Evolutionary conservation across 2,113 vertebrate genomes (phyloP).

Genomic region (Phalacrocorax aristotelis): DNA sequence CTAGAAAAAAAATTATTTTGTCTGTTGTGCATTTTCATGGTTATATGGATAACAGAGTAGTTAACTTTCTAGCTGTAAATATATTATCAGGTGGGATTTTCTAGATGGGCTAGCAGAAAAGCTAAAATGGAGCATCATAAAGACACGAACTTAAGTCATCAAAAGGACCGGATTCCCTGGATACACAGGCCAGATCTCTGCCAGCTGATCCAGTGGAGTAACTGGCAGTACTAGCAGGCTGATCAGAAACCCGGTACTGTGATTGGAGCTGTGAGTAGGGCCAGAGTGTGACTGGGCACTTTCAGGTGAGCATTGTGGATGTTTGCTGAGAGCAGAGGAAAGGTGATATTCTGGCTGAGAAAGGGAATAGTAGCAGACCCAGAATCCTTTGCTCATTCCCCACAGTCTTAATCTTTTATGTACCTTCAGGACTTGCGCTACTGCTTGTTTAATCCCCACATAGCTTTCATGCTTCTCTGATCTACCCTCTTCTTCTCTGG

Average conservation of each 20-base stretch:
- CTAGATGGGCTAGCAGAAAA: background rate
- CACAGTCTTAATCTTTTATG: background rate
- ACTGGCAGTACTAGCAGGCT: background rate
- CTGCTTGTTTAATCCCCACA: background rate
- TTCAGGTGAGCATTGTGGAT: background rate
- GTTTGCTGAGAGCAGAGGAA: background rate
- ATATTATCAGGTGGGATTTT: background rate
- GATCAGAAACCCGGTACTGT: background rate
- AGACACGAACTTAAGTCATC: background rate
- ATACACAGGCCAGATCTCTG: background rate
- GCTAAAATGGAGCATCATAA: background rate
- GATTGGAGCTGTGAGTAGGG: background rate
- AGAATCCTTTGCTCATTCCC: background rate
- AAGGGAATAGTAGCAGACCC: background rate
- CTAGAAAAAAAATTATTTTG: background rate
- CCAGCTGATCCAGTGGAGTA: background rate
- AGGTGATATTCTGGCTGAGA: background rate
- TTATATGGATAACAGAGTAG: background rate
- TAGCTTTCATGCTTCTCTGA: background rate
- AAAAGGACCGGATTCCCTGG: background rate
- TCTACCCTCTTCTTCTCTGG: background rate
- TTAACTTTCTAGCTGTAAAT: background rate
- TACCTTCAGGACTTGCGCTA: background rate
- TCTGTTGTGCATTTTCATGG: background rate
- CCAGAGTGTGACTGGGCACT: background rate